A percentile compares a stretch with the other conserved stretches of the same genome.
phyloP scores from a whole-genome alignment of 2,113 vertebrate genomes.

The Geothlypis trichas region DNA sequence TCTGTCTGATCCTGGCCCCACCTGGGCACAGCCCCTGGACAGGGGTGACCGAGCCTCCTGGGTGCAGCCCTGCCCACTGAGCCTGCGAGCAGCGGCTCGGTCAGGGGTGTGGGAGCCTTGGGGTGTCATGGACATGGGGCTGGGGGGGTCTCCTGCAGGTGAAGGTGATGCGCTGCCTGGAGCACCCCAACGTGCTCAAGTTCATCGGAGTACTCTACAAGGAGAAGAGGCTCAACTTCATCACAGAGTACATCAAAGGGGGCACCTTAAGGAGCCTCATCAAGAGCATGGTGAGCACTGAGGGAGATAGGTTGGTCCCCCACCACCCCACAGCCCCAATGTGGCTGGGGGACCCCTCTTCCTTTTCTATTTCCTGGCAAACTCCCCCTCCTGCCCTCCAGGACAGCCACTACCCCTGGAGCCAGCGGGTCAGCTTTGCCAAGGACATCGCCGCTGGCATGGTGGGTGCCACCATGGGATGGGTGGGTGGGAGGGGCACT shows the following conservation, averaged over 20 bases:
- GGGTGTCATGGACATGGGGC: not conserved
- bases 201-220: slow-evolving; percentile 98
- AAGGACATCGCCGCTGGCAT: slow-evolving; percentile 95
- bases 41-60: accelerated
- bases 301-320: accelerated
- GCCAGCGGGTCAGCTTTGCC: slow-evolving; percentile 92
- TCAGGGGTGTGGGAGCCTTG: accelerated
- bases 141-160: slow-evolving; percentile 74
- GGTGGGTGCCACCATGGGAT: slow-evolving; percentile 64
- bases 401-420: slow-evolving; percentile 94
- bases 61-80: not conserved
- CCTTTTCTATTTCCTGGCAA: not conserved
- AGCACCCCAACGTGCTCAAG: slow-evolving; percentile 94
- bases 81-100: accelerated
- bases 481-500: not conserved
- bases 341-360: not conserved
- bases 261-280: slow-evolving; percentile 93
- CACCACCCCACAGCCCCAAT: accelerated
- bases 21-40: not conserved
- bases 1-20: not conserved
- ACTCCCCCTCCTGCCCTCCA: slow-evolving; percentile 35
- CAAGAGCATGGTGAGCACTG: slow-evolving; percentile 87
- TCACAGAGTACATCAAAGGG: slow-evolving; percentile 96
- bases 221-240: slow-evolving; percentile 97
- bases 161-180: slow-evolving; percentile 96